Evolutionary conservation across 35 echinoderm and acorn worm species (phyloP).

Genomic region (Amphiura filiformis): DNA sequence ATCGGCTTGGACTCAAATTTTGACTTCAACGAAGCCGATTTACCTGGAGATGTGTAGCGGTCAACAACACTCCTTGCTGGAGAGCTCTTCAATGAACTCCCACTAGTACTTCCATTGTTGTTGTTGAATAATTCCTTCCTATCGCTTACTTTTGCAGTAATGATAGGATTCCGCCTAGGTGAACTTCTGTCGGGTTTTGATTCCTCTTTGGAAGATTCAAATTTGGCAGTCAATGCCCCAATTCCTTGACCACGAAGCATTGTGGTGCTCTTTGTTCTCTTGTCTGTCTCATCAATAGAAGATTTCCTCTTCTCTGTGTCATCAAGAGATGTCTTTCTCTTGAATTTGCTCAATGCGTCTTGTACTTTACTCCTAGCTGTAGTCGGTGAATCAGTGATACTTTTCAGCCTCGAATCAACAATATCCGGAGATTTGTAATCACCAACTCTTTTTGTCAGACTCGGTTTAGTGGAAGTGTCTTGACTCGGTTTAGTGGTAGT

Average conservation of each 20-base stretch:
- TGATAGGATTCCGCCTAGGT: neutral
- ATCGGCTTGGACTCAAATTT: conserved; percentile 19
- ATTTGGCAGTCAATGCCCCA: conserved; percentile 66
- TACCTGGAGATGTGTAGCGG: conserved; percentile 6
- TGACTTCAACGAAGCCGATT: neutral
- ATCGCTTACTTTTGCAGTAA: conserved; percentile 3
- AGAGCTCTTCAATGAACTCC: neutral
- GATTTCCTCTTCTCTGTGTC: conserved; percentile 3
- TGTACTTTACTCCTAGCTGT: neutral
- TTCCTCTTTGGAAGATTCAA: conserved; percentile 51
- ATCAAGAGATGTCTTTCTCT: neutral
- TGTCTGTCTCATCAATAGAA: neutral
- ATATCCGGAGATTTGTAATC: too few relatives aligned
- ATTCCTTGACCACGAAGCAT: conserved; percentile 73
- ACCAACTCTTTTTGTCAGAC: too few relatives aligned
- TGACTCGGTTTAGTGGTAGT: too few relatives aligned
- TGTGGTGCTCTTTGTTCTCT: conserved; percentile 25
- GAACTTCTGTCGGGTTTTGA: neutral
- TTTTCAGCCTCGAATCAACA: too few relatives aligned
- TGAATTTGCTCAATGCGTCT: neutral
- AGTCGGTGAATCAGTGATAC: neutral
- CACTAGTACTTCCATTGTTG: neutral
- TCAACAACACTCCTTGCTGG: neutral
- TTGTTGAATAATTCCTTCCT: conserved; percentile 17
- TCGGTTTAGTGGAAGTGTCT: too few relatives aligned